Evolutionary conservation across 2,113 vertebrate species (phyloP), one percentile per base, ranked within the genome.

Genomic region (Pelecanus crispus): DNA sequence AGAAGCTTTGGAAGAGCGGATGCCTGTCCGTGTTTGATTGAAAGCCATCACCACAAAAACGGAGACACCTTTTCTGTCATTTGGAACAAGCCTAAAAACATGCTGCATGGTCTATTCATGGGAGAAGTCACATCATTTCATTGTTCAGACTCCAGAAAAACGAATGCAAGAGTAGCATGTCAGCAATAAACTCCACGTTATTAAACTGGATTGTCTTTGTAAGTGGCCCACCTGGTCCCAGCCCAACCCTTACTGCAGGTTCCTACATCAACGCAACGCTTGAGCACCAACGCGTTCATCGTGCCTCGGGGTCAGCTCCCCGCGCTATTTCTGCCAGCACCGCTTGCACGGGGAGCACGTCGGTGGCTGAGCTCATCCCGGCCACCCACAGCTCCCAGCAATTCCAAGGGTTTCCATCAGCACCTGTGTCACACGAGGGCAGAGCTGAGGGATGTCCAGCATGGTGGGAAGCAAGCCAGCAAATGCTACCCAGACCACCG

Each of bases 41-140:
- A 81, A 81, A 92, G 42, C 25, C 66, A 67, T 1, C 66, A 10
- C 68, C 24, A 6, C 21, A 71, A 42, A 81, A 81, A 61, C 52
- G 25, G 24, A 63, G 45, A 38, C 22, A 36, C 26, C n/a, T 22
- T 36, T 45, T 53, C 5, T 8, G 45, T 3, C 50, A 5, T 44
- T 32, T 61, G 44, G 56, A 36, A 49, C 32, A 87, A 55, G 19
- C 49, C 68, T 67, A 72, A 81, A 59, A 71, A 12, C 47, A 65
- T 9, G 7, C 31, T 3, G 7, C n/a, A 15, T 0, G 3, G n/a
- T 9, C 36, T 22, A 8, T 10, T 17, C 38, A 34, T 2, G 42
- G 72, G n/a, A 65, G 16, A 42, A 73, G 1, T 4, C 31, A 9
- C 49, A 21, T 40, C 62, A 29, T 32, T 25, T 36, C 19, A 38